Evolutionary conservation across 2,113 vertebrate genomes (phyloP).

Genomic region (Bubalus kerabau): DNA sequence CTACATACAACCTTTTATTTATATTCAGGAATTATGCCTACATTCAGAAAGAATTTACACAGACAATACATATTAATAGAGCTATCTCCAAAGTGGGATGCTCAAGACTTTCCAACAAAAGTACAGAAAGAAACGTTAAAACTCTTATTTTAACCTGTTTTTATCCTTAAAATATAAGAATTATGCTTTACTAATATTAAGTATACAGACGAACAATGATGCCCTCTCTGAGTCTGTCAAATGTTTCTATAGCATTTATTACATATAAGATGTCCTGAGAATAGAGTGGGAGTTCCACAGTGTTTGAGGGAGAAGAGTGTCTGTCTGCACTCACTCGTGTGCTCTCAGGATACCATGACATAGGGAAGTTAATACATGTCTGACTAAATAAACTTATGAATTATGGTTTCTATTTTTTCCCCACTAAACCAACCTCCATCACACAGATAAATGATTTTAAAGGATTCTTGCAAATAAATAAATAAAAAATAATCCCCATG

Average conservation of each 20-base stretch:
- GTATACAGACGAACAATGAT: not conserved
- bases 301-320: not conserved
- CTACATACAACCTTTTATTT: not conserved
- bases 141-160: not conserved
- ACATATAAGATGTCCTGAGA: not conserved
- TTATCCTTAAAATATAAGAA: constrained; percentile 21
- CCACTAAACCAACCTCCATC: not conserved
- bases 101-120: not conserved
- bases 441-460: not conserved
- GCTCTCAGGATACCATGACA: not conserved
- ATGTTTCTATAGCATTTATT: not conserved
- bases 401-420: not conserved
- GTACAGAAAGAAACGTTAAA: not conserved
- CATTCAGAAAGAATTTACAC: not conserved
- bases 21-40: not conserved
- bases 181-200: not conserved
- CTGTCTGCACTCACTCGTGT: not conserved
- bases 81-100: not conserved
- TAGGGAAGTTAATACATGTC: not conserved
- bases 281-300: not conserved
- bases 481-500: not conserved
- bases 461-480: not conserved
- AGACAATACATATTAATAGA: not conserved
- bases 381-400: not conserved
- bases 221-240: not conserved